Evolutionary conservation across 2,113 vertebrate genomes (phyloP).

Genomic region (Xenopus borealis): DNA sequence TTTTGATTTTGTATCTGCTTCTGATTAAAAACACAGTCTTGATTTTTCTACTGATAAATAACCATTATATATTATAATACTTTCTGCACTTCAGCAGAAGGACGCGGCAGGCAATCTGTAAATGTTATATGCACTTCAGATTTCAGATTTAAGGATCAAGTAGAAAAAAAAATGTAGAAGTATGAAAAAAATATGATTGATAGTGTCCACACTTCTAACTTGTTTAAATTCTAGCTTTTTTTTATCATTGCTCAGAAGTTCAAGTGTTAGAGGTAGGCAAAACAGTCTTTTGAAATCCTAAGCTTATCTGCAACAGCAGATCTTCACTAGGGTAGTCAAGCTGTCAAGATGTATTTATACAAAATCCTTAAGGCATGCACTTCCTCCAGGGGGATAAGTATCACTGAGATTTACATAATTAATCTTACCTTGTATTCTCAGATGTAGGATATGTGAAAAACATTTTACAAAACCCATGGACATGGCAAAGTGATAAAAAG

Average conservation of each 20-base stretch:
- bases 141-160: background rate
- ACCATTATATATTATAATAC: too few species aligned
- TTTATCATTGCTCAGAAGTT: slow-evolving; percentile 22
- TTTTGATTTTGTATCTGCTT: too few species aligned
- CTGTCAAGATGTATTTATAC: slow-evolving; percentile 20
- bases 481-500: slow-evolving; percentile 16
- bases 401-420: slow-evolving; percentile 37
- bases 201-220: slow-evolving; percentile 26
- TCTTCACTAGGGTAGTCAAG: slow-evolving; percentile 10
- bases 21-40: too few species aligned
- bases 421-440: slow-evolving; percentile 31
- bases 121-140: background rate
- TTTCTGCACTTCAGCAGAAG: background rate
- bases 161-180: background rate
- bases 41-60: too few species aligned
- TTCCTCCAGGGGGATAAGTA: slow-evolving; percentile 18
- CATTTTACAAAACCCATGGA: background rate
- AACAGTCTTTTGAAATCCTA: slow-evolving; percentile 28
- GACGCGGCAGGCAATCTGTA: slow-evolving; percentile 26
- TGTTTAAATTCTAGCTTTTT: slow-evolving; percentile 12
- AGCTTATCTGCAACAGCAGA: slow-evolving; percentile 35
- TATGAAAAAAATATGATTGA: slow-evolving; percentile 17
- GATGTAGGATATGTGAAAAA: slow-evolving; percentile 9
- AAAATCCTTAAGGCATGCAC: slow-evolving; percentile 26
- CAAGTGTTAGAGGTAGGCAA: slow-evolving; percentile 15